Conservation (phyloP, 2,797 vertebrate species). For the Pangasius mekongensis region DNA sequence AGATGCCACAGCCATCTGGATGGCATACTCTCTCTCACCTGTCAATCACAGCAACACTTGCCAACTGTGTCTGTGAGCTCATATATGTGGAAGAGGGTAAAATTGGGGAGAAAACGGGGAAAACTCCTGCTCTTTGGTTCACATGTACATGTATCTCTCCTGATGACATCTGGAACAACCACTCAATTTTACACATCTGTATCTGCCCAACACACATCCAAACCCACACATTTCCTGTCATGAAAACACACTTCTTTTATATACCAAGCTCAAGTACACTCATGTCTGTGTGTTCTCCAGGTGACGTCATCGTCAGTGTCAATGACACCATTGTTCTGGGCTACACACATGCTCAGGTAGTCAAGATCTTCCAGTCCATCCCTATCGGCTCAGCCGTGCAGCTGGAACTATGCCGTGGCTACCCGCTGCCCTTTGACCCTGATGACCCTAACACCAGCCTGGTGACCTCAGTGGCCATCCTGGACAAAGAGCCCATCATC, state of each 20-base stretch:
- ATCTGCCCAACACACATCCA: not conserved
- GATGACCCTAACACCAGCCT: constrained; percentile 98
- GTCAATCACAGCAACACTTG: not conserved
- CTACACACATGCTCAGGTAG: constrained; percentile 97
- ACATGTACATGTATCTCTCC: not conserved
- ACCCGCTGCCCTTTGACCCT: constrained; percentile 96
- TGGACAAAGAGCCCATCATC: constrained; percentile 98
- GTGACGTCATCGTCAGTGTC: constrained; percentile 97
- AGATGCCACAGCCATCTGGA: not conserved
- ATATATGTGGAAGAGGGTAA: not conserved
- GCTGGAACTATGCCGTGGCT: constrained; percentile 95
- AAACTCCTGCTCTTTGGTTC: not conserved
- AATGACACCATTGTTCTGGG: constrained; percentile 96
- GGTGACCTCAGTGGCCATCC: constrained; percentile 95
- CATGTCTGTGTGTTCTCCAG: constrained; percentile 66
- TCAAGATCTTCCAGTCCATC: constrained; percentile 99
- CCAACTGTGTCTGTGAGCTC: not conserved
- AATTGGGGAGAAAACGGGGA: not conserved
- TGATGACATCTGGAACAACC: not conserved
- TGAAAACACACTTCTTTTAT: not conserved
- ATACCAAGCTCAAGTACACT: not conserved
- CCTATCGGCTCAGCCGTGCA: constrained; percentile 97
- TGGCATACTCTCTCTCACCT: not conserved
- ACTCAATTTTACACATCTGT: not conserved
- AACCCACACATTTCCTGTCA: not conserved